These are phyloP conservation scores for Noctua fimbriata DNA, from an alignment of 2,888 invertebrate genomes.

Conservation along the genomic window DNA sequence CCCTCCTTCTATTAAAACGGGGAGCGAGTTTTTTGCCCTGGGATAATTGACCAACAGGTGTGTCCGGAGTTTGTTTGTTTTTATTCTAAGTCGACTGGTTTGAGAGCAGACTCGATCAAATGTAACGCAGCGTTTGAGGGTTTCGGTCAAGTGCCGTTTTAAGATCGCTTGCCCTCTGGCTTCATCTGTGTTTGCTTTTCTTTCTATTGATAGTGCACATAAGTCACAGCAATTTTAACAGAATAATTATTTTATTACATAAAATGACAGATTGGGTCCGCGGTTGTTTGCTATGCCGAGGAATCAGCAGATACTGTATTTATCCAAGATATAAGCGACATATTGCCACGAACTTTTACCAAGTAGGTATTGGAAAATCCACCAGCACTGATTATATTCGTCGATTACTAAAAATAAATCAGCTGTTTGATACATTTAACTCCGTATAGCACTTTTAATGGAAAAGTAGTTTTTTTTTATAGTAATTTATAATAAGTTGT, in stretches of 20 bases:
- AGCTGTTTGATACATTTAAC: too few relatives aligned
- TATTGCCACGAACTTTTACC: neutral
- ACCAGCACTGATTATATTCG: too few relatives aligned
- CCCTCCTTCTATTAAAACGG: constrained; percentile 55
- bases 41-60: constrained; percentile 83
- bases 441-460: too few relatives aligned
- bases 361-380: too few relatives aligned
- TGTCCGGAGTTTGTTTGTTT: constrained; percentile 77
- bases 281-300: too few relatives aligned
- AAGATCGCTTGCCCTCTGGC: neutral
- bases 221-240: neutral
- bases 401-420: too few relatives aligned
- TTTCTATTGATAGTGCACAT: neutral
- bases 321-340: neutral
- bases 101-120: constrained; percentile 40
- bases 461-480: too few relatives aligned
- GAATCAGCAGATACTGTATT: neutral
- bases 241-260: neutral
- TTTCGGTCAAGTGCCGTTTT: constrained; percentile 25
- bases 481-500: too few relatives aligned
- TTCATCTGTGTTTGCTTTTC: neutral
- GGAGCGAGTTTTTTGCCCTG: constrained; percentile 74
- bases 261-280: neutral
- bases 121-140: constrained; percentile 23
- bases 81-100: constrained; percentile 69